These are phyloP conservation scores for Plectrocnemia conspersa DNA, from an alignment of 1,140 invertebrate genomes.

Conservation along the genomic window DNA sequence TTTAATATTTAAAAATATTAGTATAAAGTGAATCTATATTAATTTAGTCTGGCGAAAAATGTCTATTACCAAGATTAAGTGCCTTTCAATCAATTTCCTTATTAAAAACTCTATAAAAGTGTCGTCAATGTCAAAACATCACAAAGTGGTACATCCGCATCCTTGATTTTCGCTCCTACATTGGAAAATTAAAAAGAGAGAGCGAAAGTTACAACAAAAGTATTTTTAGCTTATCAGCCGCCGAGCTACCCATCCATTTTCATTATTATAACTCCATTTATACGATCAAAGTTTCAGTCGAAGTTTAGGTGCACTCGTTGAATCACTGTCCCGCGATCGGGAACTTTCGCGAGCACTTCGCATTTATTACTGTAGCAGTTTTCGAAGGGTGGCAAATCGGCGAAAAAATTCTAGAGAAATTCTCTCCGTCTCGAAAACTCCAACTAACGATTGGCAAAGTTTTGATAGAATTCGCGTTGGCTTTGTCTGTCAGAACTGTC, in stretches of 20 bases:
- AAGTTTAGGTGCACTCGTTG: slow-evolving; percentile 20
- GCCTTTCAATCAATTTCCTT: no score
- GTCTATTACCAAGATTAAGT: no score
- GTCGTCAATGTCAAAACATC: no score
- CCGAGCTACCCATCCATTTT: slow-evolving; percentile 9
- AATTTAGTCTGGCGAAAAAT: no score
- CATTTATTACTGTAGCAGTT: slow-evolving; percentile 14
- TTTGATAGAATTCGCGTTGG: slow-evolving; percentile 32
- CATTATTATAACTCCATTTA: slow-evolving; percentile 24
- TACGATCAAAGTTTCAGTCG: slow-evolving; percentile 15
- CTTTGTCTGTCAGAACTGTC: slow-evolving; percentile 31
- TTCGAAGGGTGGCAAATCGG: neutral
- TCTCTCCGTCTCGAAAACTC: slow-evolving; percentile 3
- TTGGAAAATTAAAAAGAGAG: no score
- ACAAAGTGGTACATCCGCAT: no score
- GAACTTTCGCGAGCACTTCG: neutral
- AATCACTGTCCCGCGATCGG: slow-evolving; percentile 8
- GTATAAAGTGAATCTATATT: no score
- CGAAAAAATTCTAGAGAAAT: slow-evolving; percentile 14
- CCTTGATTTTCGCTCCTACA: no score
- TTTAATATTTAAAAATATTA: no score
- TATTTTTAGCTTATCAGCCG: no score
- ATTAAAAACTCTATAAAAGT: no score
- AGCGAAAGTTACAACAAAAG: no score
- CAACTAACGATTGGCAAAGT: slow-evolving; percentile 29